Evolutionary conservation across 2,888 invertebrate genomes (phyloP).

Genomic region (Parnassius glacialis): DNA sequence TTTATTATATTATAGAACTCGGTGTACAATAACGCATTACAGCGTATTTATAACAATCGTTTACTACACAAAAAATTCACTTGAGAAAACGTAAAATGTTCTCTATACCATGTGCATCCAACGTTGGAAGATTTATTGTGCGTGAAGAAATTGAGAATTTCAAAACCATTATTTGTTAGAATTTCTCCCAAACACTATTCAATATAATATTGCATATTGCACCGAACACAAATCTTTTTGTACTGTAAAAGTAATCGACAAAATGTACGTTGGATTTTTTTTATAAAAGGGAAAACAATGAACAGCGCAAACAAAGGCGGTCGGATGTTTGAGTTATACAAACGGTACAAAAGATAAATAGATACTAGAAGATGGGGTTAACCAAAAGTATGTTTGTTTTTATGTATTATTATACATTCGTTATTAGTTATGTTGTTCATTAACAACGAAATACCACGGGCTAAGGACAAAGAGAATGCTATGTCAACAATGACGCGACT

Average conservation of each 20-base stretch:
- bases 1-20: too few relatives aligned
- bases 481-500: conserved; percentile 3
- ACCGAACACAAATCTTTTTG: background rate
- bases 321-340: background rate
- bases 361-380: background rate
- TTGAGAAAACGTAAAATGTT: conserved; percentile 8
- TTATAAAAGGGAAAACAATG: background rate
- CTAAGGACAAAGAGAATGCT: background rate
- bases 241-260: background rate
- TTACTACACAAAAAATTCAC: conserved; percentile 1
- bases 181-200: conserved; percentile 17
- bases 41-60: too few relatives aligned
- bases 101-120: conserved; percentile 12
- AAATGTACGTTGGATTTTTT: background rate
- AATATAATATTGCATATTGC: background rate
- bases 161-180: conserved; percentile 15
- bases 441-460: background rate
- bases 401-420: background rate
- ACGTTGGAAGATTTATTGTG: conserved; percentile 23
- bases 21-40: too few relatives aligned
- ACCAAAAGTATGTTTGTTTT: too few relatives aligned
- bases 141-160: conserved; percentile 23
- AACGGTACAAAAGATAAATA: background rate
- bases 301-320: conserved; percentile 7
- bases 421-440: background rate